Base-by-base conservation (phyloP, 2,888 invertebrate species). In the Drosophila cyrtoloma region DNA sequence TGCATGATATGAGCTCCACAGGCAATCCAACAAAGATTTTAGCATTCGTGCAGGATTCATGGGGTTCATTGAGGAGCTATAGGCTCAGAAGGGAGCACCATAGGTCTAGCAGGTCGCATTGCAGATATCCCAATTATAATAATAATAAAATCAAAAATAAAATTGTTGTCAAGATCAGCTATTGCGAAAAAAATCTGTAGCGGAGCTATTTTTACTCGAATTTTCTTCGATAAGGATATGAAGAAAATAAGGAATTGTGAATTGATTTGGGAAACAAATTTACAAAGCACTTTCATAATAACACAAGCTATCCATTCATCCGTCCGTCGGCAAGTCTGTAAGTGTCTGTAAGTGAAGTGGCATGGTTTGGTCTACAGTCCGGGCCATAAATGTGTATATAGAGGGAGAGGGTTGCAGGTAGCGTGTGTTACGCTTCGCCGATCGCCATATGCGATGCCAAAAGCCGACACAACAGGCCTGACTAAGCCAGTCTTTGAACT, bases 251-350 rank as follows among this genome's bases (percentile, higher is more conserved):
- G 14, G 14, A n/a, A 26, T 50, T 47, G 32, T 58, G 69, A 82
- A 76, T 76, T 86, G 88, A 86, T 88, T 88, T 86, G 70, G 75
- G 81, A 83, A 77, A 78, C 75, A 81, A 77, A 73, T 74, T 65
- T 53, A 68, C 68, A 78, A 61, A 39, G 63, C 60, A 70, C 60
- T 77, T 67, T 51, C 22, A 39, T n/a, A 26, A 50, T 33, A 26
- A n/a, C 16, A 35, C 30, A 50, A 62, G 50, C 22, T 66, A 28
- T 52, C 19, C n/a, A 26, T 14, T 5, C 10, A 26, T 32, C 32
- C 3, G 16, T 12, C 10, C 22, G 30, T n/a, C 26, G n/a, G 32
- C 1, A 19, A 7, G 51, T 56, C 28, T 33, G 50, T 35, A 26
- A 26, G 22, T 19, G 26, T 14, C 39, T 7, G 26, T 28, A 26